A percentile compares a stretch with the other conserved stretches of the same genome.
Conservation (phyloP, 2,888 invertebrate species). For the Nomada fabriciana region DNA sequence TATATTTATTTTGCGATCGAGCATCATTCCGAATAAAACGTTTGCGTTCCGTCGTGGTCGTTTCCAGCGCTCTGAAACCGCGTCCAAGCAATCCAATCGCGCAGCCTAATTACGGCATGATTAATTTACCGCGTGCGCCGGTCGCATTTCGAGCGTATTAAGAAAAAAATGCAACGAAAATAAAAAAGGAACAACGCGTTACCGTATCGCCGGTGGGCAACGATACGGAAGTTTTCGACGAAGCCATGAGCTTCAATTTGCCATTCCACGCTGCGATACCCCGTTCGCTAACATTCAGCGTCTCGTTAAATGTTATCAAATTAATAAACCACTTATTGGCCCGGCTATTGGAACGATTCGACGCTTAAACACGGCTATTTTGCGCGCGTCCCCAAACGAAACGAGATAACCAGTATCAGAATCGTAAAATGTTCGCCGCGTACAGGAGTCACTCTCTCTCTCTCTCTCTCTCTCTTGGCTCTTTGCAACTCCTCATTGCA, state of each 20-base stretch:
- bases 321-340: background rate
- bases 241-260: background rate
- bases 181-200: background rate
- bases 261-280: no score
- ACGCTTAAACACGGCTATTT: background rate
- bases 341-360: background rate
- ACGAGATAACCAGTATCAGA: slow-evolving; percentile 27
- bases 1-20: background rate
- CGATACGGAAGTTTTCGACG: background rate
- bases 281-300: no score
- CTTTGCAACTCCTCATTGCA: slow-evolving; percentile 13
- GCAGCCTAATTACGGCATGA: slow-evolving; percentile 10
- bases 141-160: no score
- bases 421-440: slow-evolving; percentile 5
- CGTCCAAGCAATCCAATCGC: slow-evolving; percentile 5
- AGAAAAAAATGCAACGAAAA: background rate
- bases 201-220: background rate
- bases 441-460: background rate
- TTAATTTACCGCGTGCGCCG: background rate
- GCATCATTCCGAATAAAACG: slow-evolving; percentile 1
- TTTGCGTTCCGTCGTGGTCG: slow-evolving; percentile 6
- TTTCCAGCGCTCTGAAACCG: slow-evolving; percentile 6
- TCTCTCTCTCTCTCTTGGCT: background rate
- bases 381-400: background rate
- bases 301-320: background rate